phyloP scores from a whole-genome alignment of 2,113 vertebrate genomes.

The Muntiacus reevesi region DNA sequence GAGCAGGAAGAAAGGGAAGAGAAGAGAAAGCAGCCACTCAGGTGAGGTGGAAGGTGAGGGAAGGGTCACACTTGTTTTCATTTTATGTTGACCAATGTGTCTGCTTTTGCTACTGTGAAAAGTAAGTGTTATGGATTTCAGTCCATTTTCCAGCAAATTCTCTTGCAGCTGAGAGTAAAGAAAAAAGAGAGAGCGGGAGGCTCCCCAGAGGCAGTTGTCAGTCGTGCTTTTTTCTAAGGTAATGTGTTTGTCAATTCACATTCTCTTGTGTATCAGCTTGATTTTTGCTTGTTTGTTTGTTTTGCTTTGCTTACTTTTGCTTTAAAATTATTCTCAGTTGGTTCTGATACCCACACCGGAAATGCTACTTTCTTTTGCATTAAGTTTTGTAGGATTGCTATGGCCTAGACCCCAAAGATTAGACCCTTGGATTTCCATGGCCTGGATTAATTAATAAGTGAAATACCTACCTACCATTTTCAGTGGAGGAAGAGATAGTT shows the following conservation, averaged over 20 bases:
- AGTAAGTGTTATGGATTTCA: background rate
- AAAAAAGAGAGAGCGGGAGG: fast-evolving
- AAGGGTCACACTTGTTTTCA: background rate
- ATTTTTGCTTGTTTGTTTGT: background rate
- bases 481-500: background rate
- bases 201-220: background rate
- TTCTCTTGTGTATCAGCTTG: background rate
- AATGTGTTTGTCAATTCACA: background rate
- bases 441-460: background rate
- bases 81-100: background rate
- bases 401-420: background rate
- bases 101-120: background rate
- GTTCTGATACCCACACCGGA: background rate
- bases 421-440: background rate
- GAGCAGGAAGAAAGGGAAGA: background rate
- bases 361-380: background rate
- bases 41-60: background rate
- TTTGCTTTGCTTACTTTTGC: background rate
- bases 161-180: background rate
- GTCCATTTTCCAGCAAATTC: background rate
- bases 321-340: background rate
- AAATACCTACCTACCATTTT: background rate
- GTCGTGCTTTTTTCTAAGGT: background rate
- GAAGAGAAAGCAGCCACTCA: background rate
- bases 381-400: background rate